A percentile compares a stretch with the other conserved stretches of the same genome.
Conservation (phyloP, 2,113 vertebrate species). For the Tenebrosternarchus preto region DNA sequence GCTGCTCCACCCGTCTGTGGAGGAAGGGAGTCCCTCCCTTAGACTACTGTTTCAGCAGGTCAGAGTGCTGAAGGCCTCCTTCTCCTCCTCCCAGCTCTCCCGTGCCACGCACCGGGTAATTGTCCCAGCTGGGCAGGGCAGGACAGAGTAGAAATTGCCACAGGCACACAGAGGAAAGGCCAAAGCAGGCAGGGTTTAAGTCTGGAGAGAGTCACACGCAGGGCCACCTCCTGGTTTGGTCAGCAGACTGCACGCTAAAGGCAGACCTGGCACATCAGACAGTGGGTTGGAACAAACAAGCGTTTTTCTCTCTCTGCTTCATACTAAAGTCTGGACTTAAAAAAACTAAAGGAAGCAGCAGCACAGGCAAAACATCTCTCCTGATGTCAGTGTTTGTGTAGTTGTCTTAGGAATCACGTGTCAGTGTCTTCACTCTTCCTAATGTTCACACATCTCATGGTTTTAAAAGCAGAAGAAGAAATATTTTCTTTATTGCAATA, state of each 20-base stretch:
- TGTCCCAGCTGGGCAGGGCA: slow-evolving; percentile 69
- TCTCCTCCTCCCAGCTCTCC: slow-evolving; percentile 59
- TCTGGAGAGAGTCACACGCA: slow-evolving; percentile 42
- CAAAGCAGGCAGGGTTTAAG: slow-evolving; percentile 42
- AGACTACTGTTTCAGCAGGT: slow-evolving; percentile 39
- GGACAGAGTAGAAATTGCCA: slow-evolving; percentile 62
- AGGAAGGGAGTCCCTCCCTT: slow-evolving; percentile 34
- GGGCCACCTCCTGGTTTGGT: slow-evolving; percentile 48
- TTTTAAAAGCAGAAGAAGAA: too few species aligned
- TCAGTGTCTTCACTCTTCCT: neutral
- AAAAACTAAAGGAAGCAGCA: neutral
- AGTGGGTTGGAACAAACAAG: slow-evolving; percentile 59
- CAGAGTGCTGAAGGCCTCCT: slow-evolving; percentile 33
- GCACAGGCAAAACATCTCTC: neutral
- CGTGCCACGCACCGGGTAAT: slow-evolving; percentile 64
- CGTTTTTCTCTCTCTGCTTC: neutral
- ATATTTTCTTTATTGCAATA: too few species aligned
- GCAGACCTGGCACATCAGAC: slow-evolving; percentile 32
- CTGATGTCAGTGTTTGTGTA: neutral
- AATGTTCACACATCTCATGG: neutral
- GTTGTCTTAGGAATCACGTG: slow-evolving; percentile 11
- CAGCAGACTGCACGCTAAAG: slow-evolving; percentile 58
- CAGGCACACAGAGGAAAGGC: slow-evolving; percentile 61
- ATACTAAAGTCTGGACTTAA: neutral
- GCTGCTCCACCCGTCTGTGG: slow-evolving; percentile 26